These are phyloP conservation scores for Halisarca cf. caerulea DNA, from an alignment of 37 sponge, comb jelly and placozoan genomes.

Conservation along the genomic window DNA sequence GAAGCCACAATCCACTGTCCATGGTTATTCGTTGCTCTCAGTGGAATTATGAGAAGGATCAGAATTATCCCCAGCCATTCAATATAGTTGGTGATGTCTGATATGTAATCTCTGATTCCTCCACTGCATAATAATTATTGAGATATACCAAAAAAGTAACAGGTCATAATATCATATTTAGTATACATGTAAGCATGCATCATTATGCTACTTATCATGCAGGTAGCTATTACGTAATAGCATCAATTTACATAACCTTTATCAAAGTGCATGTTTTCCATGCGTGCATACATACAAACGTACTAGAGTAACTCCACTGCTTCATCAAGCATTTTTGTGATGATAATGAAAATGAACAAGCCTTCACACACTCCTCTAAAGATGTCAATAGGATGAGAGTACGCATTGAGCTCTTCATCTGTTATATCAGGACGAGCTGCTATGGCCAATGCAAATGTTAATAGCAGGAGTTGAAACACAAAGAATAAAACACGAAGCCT, in stretches of 20 bases:
- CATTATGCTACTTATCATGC: no score
- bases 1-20: constrained; percentile 17
- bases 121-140: neutral
- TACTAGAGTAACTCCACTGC: neutral
- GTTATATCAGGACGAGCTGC: constrained; percentile 9
- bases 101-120: neutral
- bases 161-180: no score
- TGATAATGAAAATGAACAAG: neutral
- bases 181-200: no score
- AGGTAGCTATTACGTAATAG: no score
- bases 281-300: no score
- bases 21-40: neutral
- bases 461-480: neutral
- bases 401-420: neutral
- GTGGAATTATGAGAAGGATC: neutral
- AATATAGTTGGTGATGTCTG: neutral
- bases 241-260: no score
- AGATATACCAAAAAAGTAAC: no score
- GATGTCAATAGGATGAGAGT: neutral
- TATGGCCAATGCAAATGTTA: constrained; percentile 14
- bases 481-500: neutral
- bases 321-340: neutral
- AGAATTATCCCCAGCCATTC: neutral
- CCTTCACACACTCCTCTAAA: constrained; percentile 18
- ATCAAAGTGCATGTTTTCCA: no score